phyloP scores from a whole-genome alignment of 2,797 vertebrate genomes.

The Spea hammondii region DNA sequence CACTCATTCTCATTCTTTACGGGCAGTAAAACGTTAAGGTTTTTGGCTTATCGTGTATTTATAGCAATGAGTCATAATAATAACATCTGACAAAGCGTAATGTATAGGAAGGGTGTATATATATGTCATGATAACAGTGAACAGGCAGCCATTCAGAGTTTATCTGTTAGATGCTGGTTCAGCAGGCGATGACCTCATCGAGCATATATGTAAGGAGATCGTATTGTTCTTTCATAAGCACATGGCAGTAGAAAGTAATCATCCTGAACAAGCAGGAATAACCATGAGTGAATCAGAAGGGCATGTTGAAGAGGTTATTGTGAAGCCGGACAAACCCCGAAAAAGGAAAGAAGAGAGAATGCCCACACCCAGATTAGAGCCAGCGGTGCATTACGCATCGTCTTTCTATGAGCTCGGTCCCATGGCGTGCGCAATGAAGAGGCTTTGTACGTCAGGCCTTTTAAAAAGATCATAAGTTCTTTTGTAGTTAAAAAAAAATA shows the following conservation, averaged over 20 bases:
- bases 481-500: no score
- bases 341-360: slow-evolving; percentile 25
- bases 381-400: no score
- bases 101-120: slow-evolving; percentile 26
- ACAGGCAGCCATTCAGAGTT: slow-evolving; percentile 14
- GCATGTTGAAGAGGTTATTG: slow-evolving; percentile 25
- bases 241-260: slow-evolving; percentile 24
- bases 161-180: slow-evolving; percentile 30
- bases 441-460: no score
- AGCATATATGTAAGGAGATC: slow-evolving; percentile 17
- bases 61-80: slow-evolving; percentile 15
- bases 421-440: no score
- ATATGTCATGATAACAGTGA: slow-evolving; percentile 36
- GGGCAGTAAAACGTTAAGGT: no score
- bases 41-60: slow-evolving; percentile 26
- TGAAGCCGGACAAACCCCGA: slow-evolving; percentile 18
- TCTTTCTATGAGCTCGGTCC: no score
- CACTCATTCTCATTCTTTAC: no score
- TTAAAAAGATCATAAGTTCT: no score
- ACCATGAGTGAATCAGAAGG: slow-evolving; percentile 16
- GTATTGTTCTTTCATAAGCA: slow-evolving; percentile 21
- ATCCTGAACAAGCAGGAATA: not conserved
- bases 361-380: slow-evolving; percentile 19
- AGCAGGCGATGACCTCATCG: slow-evolving; percentile 32
- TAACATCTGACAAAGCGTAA: not conserved